Base-by-base conservation (phyloP, 2,797 vertebrate genomes). In the Nasua narica region DNA sequence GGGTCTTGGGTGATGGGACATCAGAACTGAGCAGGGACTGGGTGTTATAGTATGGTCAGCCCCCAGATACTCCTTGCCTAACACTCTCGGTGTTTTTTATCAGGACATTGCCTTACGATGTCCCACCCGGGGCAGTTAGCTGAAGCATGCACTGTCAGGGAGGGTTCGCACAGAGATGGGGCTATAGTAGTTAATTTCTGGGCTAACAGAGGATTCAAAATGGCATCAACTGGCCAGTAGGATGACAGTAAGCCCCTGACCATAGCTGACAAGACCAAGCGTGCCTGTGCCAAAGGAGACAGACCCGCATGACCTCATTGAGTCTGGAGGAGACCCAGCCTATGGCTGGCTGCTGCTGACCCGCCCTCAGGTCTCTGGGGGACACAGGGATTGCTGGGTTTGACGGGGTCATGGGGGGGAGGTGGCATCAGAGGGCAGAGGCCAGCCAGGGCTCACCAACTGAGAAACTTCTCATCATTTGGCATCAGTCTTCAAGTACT, bases 251-350 rank as follows among this genome's bases (percentile, higher is more conserved):
- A 54, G 70, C 27, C 58, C 72, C 58, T 77, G 70, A 52, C 43
- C 2, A 2, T 14, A 83, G 52, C 40, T 1, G 0, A 32, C n/a
- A 25, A 40, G n/a, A 43, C 5, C 25, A 18, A 19, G 4, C n/a
- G 19, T 74, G 46, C 8, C 11, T 27, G 11, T 70, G 7, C 54
- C 4, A 27, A 56, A 48, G 65, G 70, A 50, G n/a, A 40, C n/a
- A 65, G 43, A 19, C 56, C 67, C 46, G 43, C n/a, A n/a, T 62
- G 5, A 85, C 23, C 13, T 2, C 6, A 10, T 15, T 2, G 6
- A 50, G 40, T 40, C 25, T 19, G 37, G 29, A n/a, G 21, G 70
- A 52, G 11, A 78, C 12, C n/a, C 10, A 74, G 70, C 40, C 70
- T 46, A 7, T 37, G 1, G 11, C 56, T 18, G 2, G 43, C 16